Percentiles rank a stretch among this genome's conserved stretches.
Evolutionary conservation across 2,113 vertebrate genomes (phyloP).

Genomic region (Gorsachius goisagi): DNA sequence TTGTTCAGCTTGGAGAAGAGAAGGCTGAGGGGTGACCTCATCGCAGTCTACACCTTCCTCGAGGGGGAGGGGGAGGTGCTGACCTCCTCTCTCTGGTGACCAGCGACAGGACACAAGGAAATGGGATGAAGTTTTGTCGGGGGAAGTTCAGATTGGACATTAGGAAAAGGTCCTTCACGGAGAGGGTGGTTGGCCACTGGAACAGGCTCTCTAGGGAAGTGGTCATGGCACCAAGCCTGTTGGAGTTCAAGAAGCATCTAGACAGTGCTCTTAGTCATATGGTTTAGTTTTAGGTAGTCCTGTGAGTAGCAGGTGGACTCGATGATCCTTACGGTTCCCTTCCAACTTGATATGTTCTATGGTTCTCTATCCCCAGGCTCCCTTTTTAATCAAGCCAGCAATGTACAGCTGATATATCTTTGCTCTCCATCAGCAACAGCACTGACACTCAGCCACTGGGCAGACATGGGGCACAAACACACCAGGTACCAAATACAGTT

Average conservation of each 20-base stretch:
- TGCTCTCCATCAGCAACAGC: background rate
- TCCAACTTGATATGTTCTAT: background rate
- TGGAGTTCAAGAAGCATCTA: background rate
- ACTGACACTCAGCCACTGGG: background rate
- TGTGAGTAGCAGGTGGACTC: background rate
- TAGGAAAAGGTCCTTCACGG: background rate
- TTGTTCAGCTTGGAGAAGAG: background rate
- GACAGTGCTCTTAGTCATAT: background rate
- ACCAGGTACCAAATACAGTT: background rate
- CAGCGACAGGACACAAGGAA: accelerated
- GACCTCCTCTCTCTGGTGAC: background rate
- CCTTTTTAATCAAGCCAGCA: background rate
- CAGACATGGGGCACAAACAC: background rate
- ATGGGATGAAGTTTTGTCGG: background rate
- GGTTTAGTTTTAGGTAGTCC: background rate
- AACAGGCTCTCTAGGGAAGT: background rate
- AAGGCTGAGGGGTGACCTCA: background rate
- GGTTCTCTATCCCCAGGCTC: background rate
- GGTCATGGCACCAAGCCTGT: accelerated
- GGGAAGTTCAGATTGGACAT: background rate
- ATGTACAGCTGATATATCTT: background rate
- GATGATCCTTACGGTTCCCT: background rate
- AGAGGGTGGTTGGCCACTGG: background rate
- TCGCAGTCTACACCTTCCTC: background rate
- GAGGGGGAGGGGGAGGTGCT: background rate